Conservation (phyloP, 2,113 vertebrate species). For the Clarias batrachus region DNA sequence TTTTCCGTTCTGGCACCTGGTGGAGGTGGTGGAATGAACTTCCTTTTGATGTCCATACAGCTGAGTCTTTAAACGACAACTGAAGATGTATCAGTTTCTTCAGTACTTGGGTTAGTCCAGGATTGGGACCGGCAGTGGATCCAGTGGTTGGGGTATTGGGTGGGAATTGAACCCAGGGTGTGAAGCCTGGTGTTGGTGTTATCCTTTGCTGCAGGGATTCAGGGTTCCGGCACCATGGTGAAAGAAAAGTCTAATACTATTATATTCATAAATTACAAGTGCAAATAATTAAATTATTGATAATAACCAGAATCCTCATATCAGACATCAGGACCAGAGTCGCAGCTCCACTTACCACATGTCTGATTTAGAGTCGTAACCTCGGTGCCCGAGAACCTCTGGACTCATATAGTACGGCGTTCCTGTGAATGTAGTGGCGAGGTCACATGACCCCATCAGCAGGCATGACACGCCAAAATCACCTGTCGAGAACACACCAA, state of each 20-base stretch:
- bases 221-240: not conserved
- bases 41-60: no score
- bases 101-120: no score
- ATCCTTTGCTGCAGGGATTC: not conserved
- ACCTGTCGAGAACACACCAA: conserved; percentile 64
- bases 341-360: conserved; percentile 75
- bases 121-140: no score
- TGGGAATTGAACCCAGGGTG: not conserved
- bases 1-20: no score
- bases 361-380: conserved; percentile 84
- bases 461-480: conserved; percentile 87
- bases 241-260: not conserved
- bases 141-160: no score
- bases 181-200: not conserved
- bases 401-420: conserved; percentile 88
- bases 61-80: no score
- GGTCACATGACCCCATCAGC: conserved; percentile 83
- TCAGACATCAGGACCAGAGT: not conserved
- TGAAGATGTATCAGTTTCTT: no score
- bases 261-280: not conserved
- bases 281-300: not conserved
- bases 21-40: no score
- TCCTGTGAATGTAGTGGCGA: conserved; percentile 85
- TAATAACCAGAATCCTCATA: not conserved
- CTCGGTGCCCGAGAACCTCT: conserved; percentile 81